Evolutionary conservation across 2,888 invertebrate genomes (phyloP).

Genomic region (Cryptus viduatorius): DNA sequence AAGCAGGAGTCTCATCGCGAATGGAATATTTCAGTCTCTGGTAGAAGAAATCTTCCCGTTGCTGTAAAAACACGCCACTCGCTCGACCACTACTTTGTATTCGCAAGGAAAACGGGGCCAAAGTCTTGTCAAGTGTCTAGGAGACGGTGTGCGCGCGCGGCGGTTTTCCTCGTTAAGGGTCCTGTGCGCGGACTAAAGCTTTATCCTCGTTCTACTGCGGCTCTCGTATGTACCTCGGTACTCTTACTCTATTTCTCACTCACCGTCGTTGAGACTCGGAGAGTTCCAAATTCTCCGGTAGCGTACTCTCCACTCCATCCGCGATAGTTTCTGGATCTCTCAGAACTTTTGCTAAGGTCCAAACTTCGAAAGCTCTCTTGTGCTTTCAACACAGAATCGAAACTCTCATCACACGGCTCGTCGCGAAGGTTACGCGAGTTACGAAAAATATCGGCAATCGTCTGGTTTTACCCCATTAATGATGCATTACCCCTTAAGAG

Average conservation of each 20-base stretch:
- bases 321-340: slow-evolving; percentile 55
- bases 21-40: slow-evolving; percentile 50
- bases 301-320: slow-evolving; percentile 12
- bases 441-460: not conserved
- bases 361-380: not conserved
- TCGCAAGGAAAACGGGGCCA: slow-evolving; percentile 65
- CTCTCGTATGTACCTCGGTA: not conserved
- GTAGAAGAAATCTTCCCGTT: slow-evolving; percentile 63
- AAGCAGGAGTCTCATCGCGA: slow-evolving; percentile 23
- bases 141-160: slow-evolving; percentile 58
- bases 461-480: too few relatives aligned
- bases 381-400: not conserved
- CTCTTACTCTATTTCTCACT: slow-evolving; percentile 1
- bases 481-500: not conserved
- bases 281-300: slow-evolving; percentile 42
- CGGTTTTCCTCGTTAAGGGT: slow-evolving; percentile 68
- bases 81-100: slow-evolving; percentile 70
- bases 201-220: slow-evolving; percentile 58
- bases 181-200: slow-evolving; percentile 58
- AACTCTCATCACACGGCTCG: not conserved
- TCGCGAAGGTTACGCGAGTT: not conserved
- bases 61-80: slow-evolving; percentile 62
- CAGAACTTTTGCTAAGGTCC: slow-evolving; percentile 37
- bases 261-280: slow-evolving; percentile 3
- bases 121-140: slow-evolving; percentile 71